phyloP scores from a whole-genome alignment of 1,140 invertebrate genomes.

The Habropoda laboriosa region DNA sequence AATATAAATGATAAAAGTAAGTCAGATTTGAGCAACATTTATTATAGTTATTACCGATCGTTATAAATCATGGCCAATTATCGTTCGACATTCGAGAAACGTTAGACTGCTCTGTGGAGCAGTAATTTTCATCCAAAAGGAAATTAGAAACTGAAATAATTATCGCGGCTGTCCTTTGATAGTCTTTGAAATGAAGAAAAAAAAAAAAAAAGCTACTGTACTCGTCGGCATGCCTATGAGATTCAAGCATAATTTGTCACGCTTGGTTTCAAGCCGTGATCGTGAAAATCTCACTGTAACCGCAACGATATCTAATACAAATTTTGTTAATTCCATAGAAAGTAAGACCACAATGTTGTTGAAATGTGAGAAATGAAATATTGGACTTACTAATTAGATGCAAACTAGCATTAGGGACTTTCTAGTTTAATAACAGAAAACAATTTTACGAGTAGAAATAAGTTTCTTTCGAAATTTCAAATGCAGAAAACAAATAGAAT shows the following conservation, averaged over 20 bases:
- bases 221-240: too few relatives aligned
- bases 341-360: background rate
- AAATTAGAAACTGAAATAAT: conserved; percentile 4
- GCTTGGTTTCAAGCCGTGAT: background rate
- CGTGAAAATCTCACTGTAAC: too few relatives aligned
- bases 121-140: background rate
- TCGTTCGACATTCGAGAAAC: background rate
- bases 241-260: background rate
- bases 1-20: too few relatives aligned
- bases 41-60: background rate
- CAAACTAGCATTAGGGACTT: background rate
- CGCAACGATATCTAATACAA: background rate
- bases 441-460: too few relatives aligned
- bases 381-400: too few relatives aligned
- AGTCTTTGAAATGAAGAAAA: too few relatives aligned
- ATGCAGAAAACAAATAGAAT: too few relatives aligned
- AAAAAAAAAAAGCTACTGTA: background rate
- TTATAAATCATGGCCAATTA: background rate
- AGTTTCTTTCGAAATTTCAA: too few relatives aligned
- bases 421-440: background rate
- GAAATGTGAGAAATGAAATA: background rate
- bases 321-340: background rate
- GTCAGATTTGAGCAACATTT: too few relatives aligned
- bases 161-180: background rate
- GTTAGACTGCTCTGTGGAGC: background rate